Percentiles rank a stretch among this genome's conserved stretches.
phyloP scores from a whole-genome alignment of 2,888 invertebrate genomes.

The Syrista parreyssii region DNA sequence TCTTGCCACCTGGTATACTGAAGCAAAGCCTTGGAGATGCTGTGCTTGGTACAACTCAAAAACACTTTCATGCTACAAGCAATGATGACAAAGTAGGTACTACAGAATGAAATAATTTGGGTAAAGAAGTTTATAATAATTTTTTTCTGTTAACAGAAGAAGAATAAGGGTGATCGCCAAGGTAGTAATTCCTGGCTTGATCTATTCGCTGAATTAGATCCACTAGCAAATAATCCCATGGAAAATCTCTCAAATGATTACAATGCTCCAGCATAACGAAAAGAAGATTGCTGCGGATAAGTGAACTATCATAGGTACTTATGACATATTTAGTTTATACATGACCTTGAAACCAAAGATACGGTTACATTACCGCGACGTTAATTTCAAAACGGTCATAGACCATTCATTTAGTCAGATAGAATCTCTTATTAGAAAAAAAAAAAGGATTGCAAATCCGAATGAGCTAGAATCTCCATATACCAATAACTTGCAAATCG shows the following conservation, averaged over 20 bases:
- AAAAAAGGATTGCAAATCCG: not conserved
- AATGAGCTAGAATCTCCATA: not conserved
- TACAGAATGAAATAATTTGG: not conserved
- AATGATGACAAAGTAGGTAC: conserved; percentile 38
- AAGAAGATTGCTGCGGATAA: not conserved
- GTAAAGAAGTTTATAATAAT: not conserved
- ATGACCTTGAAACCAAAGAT: not conserved
- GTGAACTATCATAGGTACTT: not conserved
- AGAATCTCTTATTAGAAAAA: not conserved
- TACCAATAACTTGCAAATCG: not conserved
- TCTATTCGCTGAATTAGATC: conserved; percentile 93
- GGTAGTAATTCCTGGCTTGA: conserved; percentile 83
- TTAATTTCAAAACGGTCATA: not conserved
- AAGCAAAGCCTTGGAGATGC: conserved; percentile 60
- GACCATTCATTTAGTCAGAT: not conserved
- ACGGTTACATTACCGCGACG: not conserved
- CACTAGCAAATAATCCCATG: conserved; percentile 85
- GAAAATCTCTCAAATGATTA: conserved; percentile 53
- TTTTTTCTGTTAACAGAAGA: conserved; percentile 38
- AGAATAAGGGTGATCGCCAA: conserved; percentile 53
- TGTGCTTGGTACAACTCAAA: conserved; percentile 24
- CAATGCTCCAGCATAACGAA: conserved; percentile 57
- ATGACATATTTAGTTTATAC: not conserved
- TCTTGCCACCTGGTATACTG: conserved; percentile 57
- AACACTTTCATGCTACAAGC: conserved; percentile 8